These are phyloP conservation scores for Drosophila auraria DNA, from an alignment of 1,140 invertebrate species.

Conservation along the genomic window DNA sequence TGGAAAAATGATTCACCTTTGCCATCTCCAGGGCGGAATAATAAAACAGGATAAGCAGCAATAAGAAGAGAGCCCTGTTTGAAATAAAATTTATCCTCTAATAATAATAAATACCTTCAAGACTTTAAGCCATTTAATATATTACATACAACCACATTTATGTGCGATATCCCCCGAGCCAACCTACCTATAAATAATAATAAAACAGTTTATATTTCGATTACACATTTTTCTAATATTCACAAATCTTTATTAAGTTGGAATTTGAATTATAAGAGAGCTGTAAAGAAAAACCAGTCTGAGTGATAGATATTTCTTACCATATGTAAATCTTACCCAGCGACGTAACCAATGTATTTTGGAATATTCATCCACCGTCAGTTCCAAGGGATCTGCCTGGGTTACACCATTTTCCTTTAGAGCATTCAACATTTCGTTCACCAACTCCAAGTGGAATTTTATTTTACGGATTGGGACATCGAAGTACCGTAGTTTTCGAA, in stretches of 20 bases:
- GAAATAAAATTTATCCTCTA: constrained; percentile 1
- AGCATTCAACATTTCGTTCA: not conserved
- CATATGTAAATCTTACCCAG: not conserved
- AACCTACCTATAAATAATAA: too few relatives aligned
- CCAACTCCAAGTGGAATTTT: not conserved
- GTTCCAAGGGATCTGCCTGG: not conserved
- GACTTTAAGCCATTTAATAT: not conserved
- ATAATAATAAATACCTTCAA: not conserved
- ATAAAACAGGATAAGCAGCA: constrained; percentile 25
- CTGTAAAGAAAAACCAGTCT: not conserved
- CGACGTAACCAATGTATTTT: not conserved
- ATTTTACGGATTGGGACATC: not conserved
- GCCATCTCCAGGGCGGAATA: too few relatives aligned
- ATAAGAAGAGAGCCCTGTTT: too few relatives aligned
- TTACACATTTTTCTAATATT: not conserved
- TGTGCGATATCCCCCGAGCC: too few relatives aligned
- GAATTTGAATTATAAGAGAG: not conserved
- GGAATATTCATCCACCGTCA: not conserved
- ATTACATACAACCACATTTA: constrained; percentile 6
- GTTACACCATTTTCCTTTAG: not conserved
- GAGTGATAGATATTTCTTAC: too few relatives aligned
- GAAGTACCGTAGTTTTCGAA: not conserved
- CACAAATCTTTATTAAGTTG: not conserved
- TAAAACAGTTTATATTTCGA: not conserved
- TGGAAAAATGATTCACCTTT: constrained; percentile 8